Conservation (phyloP, 2,888 invertebrate species). For the Eurytoma californica region DNA sequence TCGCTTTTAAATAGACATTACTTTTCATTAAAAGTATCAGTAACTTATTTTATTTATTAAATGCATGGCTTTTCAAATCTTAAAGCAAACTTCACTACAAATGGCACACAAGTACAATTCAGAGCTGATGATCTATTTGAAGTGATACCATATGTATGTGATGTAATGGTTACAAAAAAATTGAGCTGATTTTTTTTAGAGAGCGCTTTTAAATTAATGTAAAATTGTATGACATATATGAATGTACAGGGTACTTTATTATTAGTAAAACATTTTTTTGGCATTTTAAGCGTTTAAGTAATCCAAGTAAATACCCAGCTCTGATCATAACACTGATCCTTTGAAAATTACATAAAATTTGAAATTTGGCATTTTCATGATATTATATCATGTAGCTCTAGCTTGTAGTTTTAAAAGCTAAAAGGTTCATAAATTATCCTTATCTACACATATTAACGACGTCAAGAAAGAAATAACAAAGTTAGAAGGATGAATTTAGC, state of each 20-base stretch:
- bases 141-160: conserved; percentile 5
- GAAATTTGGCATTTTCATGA: conserved; percentile 51
- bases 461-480: conserved; percentile 27
- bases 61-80: conserved; percentile 43
- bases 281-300: conserved; percentile 15
- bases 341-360: conserved; percentile 43
- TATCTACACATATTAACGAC: conserved; percentile 34
- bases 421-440: conserved; percentile 38
- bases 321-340: conserved; percentile 34
- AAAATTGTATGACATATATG: too few relatives aligned
- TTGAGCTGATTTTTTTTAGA: too few relatives aligned
- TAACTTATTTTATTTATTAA: conserved; percentile 43
- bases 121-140: conserved; percentile 45
- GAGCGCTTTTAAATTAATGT: too few relatives aligned
- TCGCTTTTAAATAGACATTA: conserved; percentile 44
- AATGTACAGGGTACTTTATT: too few relatives aligned
- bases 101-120: conserved; percentile 52
- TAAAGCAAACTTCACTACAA: conserved; percentile 47
- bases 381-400: conserved; percentile 32
- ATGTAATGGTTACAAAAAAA: background rate
- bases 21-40: conserved; percentile 37
- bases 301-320: conserved; percentile 47
- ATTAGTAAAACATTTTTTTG: conserved; percentile 7
- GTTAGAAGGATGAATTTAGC: conserved; percentile 26
- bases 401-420: conserved; percentile 23